phyloP scores from a whole-genome alignment of 2,888 invertebrate species.

The Cataglyphis livida region DNA sequence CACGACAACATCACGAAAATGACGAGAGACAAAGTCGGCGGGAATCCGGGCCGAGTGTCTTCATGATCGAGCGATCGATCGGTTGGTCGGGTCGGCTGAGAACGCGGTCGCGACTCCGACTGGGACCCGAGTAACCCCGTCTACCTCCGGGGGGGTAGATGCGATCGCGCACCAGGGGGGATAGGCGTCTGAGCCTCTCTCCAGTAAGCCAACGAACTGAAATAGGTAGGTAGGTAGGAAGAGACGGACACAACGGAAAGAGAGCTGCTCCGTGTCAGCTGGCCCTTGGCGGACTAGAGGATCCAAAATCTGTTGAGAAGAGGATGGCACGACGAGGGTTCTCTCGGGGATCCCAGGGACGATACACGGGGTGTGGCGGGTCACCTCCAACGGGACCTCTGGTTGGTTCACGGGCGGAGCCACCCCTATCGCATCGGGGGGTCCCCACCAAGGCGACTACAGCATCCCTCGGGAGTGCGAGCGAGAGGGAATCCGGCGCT shows the following conservation, averaged over 20 bases:
- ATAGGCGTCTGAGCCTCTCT: conserved; percentile 32
- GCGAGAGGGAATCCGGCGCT: conserved; percentile 57
- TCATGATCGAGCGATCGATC: conserved; percentile 65
- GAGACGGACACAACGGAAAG: conserved; percentile 63
- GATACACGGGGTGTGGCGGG: conserved; percentile 84
- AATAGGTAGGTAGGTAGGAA: conserved; percentile 30
- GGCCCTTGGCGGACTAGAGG: conserved; percentile 84
- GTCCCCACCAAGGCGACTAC: conserved; percentile 71
- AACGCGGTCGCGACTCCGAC: conserved; percentile 29
- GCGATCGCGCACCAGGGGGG: conserved; percentile 38
- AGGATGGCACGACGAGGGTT: conserved; percentile 83
- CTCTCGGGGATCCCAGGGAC: conserved; percentile 79
- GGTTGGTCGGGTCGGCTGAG: conserved; percentile 10
- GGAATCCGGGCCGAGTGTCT: conserved; percentile 19
- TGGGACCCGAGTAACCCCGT: neutral
- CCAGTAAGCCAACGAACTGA: conserved; percentile 1
- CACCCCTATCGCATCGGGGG: conserved; percentile 82
- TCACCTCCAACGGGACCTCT: conserved; percentile 81
- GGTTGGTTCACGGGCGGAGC: conserved; percentile 85
- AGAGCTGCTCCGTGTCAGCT: conserved; percentile 84
- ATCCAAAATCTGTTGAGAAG: conserved; percentile 84
- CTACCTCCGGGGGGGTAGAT: conserved; percentile 42
- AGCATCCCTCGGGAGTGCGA: conserved; percentile 79
- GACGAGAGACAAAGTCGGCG: neutral
- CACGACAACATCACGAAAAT: conserved; percentile 59